Conservation (phyloP, 37 sponge, comb jelly and placozoan genomes). For the Agelas oroides region DNA sequence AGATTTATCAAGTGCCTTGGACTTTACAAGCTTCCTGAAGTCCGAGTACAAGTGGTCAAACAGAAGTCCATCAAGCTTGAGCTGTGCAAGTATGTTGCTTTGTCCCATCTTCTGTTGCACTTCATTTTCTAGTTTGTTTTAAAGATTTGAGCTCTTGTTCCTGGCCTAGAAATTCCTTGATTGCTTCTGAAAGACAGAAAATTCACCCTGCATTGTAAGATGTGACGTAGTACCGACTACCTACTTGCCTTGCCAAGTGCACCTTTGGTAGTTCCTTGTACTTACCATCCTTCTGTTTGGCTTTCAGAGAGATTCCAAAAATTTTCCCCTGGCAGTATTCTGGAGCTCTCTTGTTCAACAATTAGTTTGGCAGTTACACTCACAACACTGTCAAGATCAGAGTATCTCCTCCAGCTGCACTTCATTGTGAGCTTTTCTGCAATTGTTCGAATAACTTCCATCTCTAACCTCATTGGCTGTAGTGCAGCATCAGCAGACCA, state of each 20-base stretch:
- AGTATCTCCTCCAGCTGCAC: no score
- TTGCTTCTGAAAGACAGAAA: conserved; percentile 35
- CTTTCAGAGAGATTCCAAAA: conserved; percentile 26
- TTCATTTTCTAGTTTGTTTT: neutral
- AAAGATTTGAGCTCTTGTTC: conserved; percentile 30
- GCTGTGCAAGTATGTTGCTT: neutral
- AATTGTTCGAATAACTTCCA: neutral
- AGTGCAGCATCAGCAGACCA: conserved; percentile 3
- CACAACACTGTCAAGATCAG: no score
- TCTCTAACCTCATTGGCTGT: neutral
- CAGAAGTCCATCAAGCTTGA: conserved; percentile 54
- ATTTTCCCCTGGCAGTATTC: conserved; percentile 52
- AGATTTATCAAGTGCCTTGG: conserved; percentile 30
- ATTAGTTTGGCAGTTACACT: conserved; percentile 23
- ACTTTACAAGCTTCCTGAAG: conserved; percentile 27
- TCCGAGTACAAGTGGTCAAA: conserved; percentile 61
- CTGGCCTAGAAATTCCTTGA: conserved; percentile 27
- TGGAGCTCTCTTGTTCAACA: conserved; percentile 49
- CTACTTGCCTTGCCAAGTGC: conserved; percentile 49
- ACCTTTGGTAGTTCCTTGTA: conserved; percentile 3
- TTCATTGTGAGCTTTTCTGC: no score
- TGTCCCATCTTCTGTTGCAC: no score
- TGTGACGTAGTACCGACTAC: conserved; percentile 52
- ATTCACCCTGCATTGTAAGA: conserved; percentile 52
- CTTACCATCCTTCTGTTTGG: neutral